phyloP scores from a whole-genome alignment of 2,113 vertebrate species.

The Lichenostomus cassidix region DNA sequence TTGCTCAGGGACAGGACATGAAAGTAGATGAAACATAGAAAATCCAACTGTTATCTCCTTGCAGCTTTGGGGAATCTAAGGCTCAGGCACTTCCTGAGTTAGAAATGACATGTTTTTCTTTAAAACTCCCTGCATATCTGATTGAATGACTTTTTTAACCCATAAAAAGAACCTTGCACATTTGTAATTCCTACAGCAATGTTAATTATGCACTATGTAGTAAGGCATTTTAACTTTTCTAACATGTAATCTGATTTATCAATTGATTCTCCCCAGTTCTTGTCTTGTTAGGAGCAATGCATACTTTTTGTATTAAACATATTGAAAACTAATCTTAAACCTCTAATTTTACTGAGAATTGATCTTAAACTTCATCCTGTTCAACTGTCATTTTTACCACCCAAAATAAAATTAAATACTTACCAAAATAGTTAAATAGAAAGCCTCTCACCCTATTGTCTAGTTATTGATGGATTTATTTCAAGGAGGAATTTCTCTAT shows the following conservation, averaged over 20 bases:
- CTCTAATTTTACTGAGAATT: background rate
- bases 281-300: background rate
- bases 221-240: background rate
- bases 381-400: background rate
- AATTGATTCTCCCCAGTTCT: background rate
- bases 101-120: background rate
- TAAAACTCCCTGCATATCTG: background rate
- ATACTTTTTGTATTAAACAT: background rate
- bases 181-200: background rate
- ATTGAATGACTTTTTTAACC: background rate
- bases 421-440: background rate
- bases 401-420: background rate
- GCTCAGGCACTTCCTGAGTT: background rate
- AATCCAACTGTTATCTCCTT: background rate
- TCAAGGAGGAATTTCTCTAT: background rate
- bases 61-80: background rate
- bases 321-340: background rate
- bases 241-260: background rate
- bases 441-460: background rate
- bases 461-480: background rate
- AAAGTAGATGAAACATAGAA: background rate
- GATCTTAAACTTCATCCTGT: background rate
- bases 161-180: rapidly evolving
- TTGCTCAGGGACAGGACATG: background rate
- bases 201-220: background rate